Evolutionary conservation across 2,113 vertebrate species (phyloP), one percentile per base, ranked within the genome.

Genomic region (Puntigrus tetrazona): DNA sequence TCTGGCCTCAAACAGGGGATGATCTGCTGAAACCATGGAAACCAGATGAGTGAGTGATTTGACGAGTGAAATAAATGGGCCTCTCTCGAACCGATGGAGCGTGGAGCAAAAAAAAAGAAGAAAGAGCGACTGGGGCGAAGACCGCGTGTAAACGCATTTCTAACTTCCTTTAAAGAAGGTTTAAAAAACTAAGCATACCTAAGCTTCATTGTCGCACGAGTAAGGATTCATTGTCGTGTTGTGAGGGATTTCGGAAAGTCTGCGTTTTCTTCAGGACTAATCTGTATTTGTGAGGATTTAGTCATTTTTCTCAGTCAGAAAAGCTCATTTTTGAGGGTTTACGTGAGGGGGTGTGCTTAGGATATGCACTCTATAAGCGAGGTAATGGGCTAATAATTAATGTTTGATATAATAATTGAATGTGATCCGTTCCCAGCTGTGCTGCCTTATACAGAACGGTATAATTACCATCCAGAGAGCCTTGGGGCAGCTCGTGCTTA

Each of bases 371-470:
- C 63, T 70, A 72, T 74, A 63, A 55, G 81, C 29, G 76, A 81
- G 81, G 84, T 85, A 84, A 86, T 84, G 50, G 67, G 72, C 83
- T 86, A 80, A 82, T 86, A 88, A 88, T 86, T 84, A 86, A 82
- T 86, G 82, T 88, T 88, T 88, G 82, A 86, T 86, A 88, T 86
- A 86, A 86, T 88, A 88, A 88, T 88, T 88, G 86, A 84, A 82
- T 77, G 59, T 31, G 81, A 78, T 72, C 76, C 52, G n/a, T 81
- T 84, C 82, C 85, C 85, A 86, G 50, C 70, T 78, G 87, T 84
- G 59, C 73, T 38, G 34, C 65, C 29, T 82, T 73, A 78, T 69
- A 84, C 63, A 38, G 72, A 74, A 74, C 7, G 41, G 38, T 78
- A 59, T 86, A 88, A 88, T 88, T 86, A 86, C 81, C 34, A 78